Percentiles rank a stretch among this genome's conserved stretches.
phyloP scores from a whole-genome alignment of 2,113 vertebrate species.

The Haplochromis burtoni region DNA sequence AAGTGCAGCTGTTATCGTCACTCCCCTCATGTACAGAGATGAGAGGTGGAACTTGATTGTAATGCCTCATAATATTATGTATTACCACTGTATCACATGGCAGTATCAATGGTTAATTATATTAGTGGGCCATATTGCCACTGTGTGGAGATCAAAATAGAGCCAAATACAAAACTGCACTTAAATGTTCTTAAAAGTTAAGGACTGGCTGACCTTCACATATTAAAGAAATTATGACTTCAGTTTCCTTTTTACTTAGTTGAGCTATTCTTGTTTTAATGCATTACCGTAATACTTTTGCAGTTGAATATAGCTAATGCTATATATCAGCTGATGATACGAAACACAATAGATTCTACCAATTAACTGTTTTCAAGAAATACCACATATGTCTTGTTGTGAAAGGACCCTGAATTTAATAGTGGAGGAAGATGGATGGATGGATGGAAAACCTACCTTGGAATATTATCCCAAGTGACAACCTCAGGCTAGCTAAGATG shows the following conservation, averaged over 20 bases:
- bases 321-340: neutral
- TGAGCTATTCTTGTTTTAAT: neutral
- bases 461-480: neutral
- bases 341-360: neutral
- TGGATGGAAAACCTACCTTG: neutral
- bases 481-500: neutral
- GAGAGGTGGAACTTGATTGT: neutral
- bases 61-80: neutral
- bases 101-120: fast-evolving
- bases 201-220: neutral
- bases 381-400: neutral
- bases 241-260: neutral
- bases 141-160: neutral
- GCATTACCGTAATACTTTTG: neutral
- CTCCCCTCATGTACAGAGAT: neutral
- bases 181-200: neutral
- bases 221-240: neutral
- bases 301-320: neutral
- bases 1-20: neutral
- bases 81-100: neutral
- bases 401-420: neutral
- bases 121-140: neutral
- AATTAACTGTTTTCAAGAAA: neutral
- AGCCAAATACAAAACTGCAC: neutral
- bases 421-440: neutral